These are phyloP conservation scores for Recurvirostra avosetta DNA, from an alignment of 2,113 vertebrate genomes.

Conservation along the genomic window DNA sequence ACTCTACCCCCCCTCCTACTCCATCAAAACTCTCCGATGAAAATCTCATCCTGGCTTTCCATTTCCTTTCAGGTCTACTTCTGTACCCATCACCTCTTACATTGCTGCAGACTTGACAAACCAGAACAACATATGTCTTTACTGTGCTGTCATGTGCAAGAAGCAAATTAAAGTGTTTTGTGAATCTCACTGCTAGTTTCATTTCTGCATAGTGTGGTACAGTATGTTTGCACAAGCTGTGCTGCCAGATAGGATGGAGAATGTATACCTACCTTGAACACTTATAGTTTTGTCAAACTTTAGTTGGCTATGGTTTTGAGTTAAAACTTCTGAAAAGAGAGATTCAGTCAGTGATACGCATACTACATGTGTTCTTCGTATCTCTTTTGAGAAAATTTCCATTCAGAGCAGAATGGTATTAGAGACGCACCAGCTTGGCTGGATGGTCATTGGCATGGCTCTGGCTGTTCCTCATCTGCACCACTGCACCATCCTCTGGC, in stretches of 20 bases:
- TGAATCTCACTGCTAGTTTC: background rate
- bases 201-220: background rate
- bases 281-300: background rate
- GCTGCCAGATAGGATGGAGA: constrained; percentile 5
- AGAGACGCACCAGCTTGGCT: background rate
- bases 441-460: background rate
- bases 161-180: background rate
- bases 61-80: background rate
- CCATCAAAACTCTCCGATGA: background rate
- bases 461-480: background rate
- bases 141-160: constrained; percentile 4
- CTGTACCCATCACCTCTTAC: background rate
- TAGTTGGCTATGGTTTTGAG: background rate
- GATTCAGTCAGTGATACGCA: background rate
- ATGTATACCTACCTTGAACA: background rate
- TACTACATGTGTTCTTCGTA: background rate
- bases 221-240: background rate
- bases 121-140: background rate
- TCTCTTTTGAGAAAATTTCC: background rate
- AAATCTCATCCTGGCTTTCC: background rate
- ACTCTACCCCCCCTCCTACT: background rate
- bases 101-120: background rate
- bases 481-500: background rate
- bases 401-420: background rate
- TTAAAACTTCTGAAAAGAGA: background rate